Base-by-base conservation (phyloP, 2,797 vertebrate genomes). In the Melanotaenia parkinsoni region DNA sequence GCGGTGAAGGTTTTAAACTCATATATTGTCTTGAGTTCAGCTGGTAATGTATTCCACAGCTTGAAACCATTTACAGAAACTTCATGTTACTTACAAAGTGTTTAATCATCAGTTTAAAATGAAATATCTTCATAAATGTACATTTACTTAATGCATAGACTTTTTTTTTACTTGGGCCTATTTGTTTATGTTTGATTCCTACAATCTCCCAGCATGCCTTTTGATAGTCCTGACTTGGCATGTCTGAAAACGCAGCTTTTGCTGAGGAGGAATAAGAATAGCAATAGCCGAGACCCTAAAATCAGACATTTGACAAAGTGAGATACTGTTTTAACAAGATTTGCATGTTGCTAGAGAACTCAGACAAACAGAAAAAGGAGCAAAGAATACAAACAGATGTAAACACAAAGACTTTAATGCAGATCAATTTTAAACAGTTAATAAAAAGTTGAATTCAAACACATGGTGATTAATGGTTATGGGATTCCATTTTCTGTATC, bases 231-330 rank as follows among this genome's bases (percentile, higher is more conserved):
- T 37, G 22, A 22, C 16, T 3, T 7, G 60, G 22, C 58, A 38
- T 0, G 37, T 38, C 37, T 12, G 37, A 63, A 68, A 2, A 62
- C 43, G 51, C 26, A 60, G n/a, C 56, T 53, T 67, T 0, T 51
- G 57, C 9, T 57, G 47, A 33, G 59, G 38, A 58, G 0, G 20
- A 12, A 45, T 20, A 2, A 2, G 58, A 20, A 67, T 16, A 26
- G 16, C 26, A 35, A 53, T 51, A 40, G 16, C 40, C 26, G 45
- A 51, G 65, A 69, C 66, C 66, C 69, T 63, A 63, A 69, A 68
- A 63, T 26, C 56, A 51, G n/a, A n/a, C 12, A 20, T 78, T 30
- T 65, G 13, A 43, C 8, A 43, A 30, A 58, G n/a, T 24, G 22
- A 12, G 57, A 63, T 20, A 5, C 24, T 24, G 64, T 72, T 65